These are phyloP conservation scores for Potamarius usumacintae DNA, from an alignment of 2,113 vertebrate genomes.

Conservation along the genomic window DNA sequence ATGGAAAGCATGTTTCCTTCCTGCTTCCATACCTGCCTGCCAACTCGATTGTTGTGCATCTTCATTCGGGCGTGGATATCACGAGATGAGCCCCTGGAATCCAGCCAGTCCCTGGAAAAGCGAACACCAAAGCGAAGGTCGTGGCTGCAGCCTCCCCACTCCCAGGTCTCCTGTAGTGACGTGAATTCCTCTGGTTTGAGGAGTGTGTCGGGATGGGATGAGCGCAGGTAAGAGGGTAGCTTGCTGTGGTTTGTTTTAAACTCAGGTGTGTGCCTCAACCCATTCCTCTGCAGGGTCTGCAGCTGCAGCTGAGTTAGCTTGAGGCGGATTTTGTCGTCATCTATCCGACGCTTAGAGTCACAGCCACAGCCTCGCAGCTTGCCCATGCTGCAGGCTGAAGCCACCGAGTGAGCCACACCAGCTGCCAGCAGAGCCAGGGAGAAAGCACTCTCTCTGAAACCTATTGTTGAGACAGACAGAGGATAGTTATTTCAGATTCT, in stretches of 20 bases:
- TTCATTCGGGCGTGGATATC: slow-evolving; percentile 90
- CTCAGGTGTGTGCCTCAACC: slow-evolving; percentile 63
- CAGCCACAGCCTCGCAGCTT: slow-evolving; percentile 87
- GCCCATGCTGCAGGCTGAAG: slow-evolving; percentile 89
- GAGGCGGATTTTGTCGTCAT: slow-evolving; percentile 82
- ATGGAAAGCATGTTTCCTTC: background rate
- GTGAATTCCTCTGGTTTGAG: slow-evolving; percentile 76
- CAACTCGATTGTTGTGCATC: slow-evolving; percentile 88
- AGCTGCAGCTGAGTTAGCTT: slow-evolving; percentile 87
- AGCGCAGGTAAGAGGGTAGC: slow-evolving; percentile 68
- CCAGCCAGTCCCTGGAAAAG: slow-evolving; percentile 87
- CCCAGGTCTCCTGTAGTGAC: slow-evolving; percentile 88
- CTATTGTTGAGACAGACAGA: slow-evolving; percentile 61
- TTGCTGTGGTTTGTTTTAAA: slow-evolving; percentile 62
- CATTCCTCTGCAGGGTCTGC: slow-evolving; percentile 80
- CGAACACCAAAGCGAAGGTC: slow-evolving; percentile 86
- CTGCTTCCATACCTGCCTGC: slow-evolving; percentile 78
- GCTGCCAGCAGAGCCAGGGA: slow-evolving; percentile 88
- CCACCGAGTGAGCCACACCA: slow-evolving; percentile 89
- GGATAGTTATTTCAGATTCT: background rate
- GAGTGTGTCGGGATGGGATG: slow-evolving; percentile 67
- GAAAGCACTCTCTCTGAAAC: slow-evolving; percentile 90
- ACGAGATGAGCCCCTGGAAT: slow-evolving; percentile 82
- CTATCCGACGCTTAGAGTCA: slow-evolving; percentile 78
- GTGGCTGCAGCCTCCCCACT: slow-evolving; percentile 91